phyloP scores from a whole-genome alignment of 2,888 invertebrate genomes.

The Thera obeliscata region DNA sequence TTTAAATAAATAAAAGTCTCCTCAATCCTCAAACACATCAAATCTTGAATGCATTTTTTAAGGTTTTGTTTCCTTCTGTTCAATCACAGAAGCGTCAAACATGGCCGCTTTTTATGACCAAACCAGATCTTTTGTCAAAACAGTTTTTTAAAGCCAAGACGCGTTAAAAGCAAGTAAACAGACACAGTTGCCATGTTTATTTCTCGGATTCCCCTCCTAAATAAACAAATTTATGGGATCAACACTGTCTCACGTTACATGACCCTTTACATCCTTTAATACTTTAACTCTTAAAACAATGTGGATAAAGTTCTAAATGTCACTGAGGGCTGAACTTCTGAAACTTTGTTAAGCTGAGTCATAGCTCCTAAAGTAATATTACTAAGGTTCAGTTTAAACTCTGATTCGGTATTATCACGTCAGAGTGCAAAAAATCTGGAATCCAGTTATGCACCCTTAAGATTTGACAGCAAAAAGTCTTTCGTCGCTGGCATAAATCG shows the following conservation, averaged over 20 bases:
- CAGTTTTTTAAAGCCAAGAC: slow-evolving; percentile 28
- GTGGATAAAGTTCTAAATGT: slow-evolving; percentile 23
- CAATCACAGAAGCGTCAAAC: background rate
- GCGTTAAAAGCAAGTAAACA: slow-evolving; percentile 41
- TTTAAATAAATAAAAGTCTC: too few relatives aligned
- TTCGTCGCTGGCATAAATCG: slow-evolving; percentile 49
- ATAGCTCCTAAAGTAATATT: slow-evolving; percentile 14
- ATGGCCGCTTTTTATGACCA: background rate
- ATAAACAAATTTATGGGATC: slow-evolving; percentile 47
- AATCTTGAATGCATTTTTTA: background rate
- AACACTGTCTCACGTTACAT: slow-evolving; percentile 47
- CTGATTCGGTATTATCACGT: background rate
- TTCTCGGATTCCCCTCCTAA: slow-evolving; percentile 42
- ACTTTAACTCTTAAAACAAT: slow-evolving; percentile 26
- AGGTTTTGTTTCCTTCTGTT: background rate
- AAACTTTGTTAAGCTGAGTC: slow-evolving; percentile 3
- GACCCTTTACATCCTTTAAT: slow-evolving; percentile 28
- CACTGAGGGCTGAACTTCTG: slow-evolving; percentile 4
- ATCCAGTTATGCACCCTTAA: slow-evolving; percentile 45
- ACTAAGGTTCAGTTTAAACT: slow-evolving; percentile 16
- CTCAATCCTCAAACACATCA: background rate
- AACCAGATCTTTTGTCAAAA: slow-evolving; percentile 14
- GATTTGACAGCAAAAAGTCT: slow-evolving; percentile 48
- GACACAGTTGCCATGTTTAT: slow-evolving; percentile 36
- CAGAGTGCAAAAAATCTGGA: slow-evolving; percentile 42